Base-by-base conservation (phyloP, 2,113 vertebrate species). In the Rhinolophus ferrumequinum region DNA sequence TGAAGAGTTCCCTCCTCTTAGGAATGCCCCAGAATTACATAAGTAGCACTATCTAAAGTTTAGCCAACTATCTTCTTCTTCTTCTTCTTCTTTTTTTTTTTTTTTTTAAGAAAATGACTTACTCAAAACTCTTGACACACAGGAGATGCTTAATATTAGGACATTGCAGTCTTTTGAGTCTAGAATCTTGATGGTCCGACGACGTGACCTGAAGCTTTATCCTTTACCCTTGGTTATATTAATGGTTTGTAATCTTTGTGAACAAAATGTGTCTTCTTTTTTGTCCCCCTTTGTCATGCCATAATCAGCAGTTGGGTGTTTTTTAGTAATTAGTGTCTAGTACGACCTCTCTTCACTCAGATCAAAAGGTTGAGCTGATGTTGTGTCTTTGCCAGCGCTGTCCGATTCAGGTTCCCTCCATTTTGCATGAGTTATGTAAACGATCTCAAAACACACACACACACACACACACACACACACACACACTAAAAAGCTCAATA, bases 381-480 rank as follows among this genome's bases (percentile, higher is more conserved):
- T 12, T 56, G 7, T n/a, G 8, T 69, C 24, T 4, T 16, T 47
- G 76, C 73, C n/a, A 76, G 6, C 73, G 1, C 30, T 6, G 26
- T n/a, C 62, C 90, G 83, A 35, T 9, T 64, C n/a, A 90, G 35
- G 87, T 73, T 94, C 30, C 18, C 10, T 60, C 11, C 0, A 1
- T 60, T 30, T 15, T 11, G 21, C 54, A 4, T 21, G 38, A 30
- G 15, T 41, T 64, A 28, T 6, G 33, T 52, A 6, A 38, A 7
- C 26, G 8, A 12, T 44, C 11, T 22, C 15, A 28, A 41, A 13
- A 19, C 4, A 4, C 50, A 8, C 8, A 3, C 5, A 14, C 0
- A 4, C 4, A 16, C 14, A 13, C 5, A 16, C 4, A 44, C 19
- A n/a, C 21, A 8, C 14, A 13, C 5, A 16, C 4, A 44, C 19